Percentiles rank a stretch among this genome's conserved stretches.
These are phyloP conservation scores for Physocephala rufipes DNA, from an alignment of 2,888 invertebrate genomes.

Conservation along the genomic window DNA sequence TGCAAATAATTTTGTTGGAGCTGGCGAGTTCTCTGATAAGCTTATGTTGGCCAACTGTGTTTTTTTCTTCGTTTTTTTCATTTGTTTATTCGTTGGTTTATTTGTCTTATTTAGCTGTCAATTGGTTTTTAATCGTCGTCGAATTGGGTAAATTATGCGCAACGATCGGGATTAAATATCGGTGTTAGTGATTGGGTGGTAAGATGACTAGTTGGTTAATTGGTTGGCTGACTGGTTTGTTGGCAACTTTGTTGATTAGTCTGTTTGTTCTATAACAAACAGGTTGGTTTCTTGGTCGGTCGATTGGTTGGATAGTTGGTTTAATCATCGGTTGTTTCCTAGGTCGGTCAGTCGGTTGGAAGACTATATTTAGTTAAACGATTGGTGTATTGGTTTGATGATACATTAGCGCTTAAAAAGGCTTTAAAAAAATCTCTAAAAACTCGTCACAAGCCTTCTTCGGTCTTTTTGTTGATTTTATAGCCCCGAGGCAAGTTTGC, in stretches of 20 bases:
- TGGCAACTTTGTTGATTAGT: neutral
- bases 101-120: constrained; percentile 36
- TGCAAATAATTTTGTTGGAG: constrained; percentile 27
- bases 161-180: neutral
- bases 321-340: neutral
- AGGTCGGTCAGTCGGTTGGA: neutral
- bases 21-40: too few relatives aligned
- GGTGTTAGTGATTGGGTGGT: neutral
- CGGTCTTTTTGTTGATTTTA: too few relatives aligned
- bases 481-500: too few relatives aligned
- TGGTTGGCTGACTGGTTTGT: neutral
- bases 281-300: too few relatives aligned
- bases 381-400: too few relatives aligned
- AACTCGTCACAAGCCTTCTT: too few relatives aligned
- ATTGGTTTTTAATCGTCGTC: constrained; percentile 44
- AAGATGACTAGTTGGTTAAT: neutral
- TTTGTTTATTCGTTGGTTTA: constrained; percentile 29
- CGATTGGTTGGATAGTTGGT: too few relatives aligned
- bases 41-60: neutral
- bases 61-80: constrained; percentile 3
- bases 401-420: too few relatives aligned
- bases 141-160: constrained; percentile 25
- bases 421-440: too few relatives aligned
- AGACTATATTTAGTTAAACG: neutral
- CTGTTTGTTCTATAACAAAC: too few relatives aligned